These are phyloP conservation scores for Amazona vittata DNA, from an alignment of 2,113 vertebrate species.

Conservation along the genomic window DNA sequence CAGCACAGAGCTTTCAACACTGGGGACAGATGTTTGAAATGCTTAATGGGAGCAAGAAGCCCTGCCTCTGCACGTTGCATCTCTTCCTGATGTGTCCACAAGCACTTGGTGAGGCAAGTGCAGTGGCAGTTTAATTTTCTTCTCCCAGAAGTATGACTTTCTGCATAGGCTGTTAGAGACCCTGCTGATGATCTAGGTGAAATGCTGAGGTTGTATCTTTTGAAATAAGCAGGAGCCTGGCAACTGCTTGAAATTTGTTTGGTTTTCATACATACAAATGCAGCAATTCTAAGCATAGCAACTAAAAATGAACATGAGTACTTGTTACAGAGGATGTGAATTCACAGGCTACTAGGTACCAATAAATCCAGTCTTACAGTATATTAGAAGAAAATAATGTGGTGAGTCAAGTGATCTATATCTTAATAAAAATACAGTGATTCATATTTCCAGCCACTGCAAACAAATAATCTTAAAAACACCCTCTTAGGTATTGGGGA, in stretches of 20 bases:
- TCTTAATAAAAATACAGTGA: not conserved
- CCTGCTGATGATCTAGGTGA: not conserved
- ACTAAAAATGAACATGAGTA: not conserved
- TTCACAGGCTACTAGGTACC: not conserved
- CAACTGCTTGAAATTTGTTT: not conserved
- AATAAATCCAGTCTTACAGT: not conserved
- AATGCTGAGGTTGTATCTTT: not conserved
- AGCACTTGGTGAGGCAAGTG: not conserved
- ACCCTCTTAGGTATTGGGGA: not conserved
- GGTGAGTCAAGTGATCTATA: not conserved
- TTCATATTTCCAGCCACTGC: not conserved
- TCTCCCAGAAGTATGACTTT: not conserved
- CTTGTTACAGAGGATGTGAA: not conserved
- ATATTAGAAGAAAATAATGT: not conserved
- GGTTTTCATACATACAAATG: not conserved
- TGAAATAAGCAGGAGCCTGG: not conserved
- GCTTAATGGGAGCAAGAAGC: not conserved
- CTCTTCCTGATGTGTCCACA: not conserved
- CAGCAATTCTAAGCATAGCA: not conserved
- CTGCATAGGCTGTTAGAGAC: not conserved
- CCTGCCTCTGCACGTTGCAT: not conserved
- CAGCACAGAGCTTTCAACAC: not conserved
- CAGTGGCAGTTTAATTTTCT: not conserved
- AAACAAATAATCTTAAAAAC: not conserved
- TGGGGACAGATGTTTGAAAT: slow-evolving; percentile 10